Percentiles rank a stretch among this genome's conserved stretches.
Conservation (phyloP, 2,888 invertebrate genomes). For the Vesta saturnalis region DNA sequence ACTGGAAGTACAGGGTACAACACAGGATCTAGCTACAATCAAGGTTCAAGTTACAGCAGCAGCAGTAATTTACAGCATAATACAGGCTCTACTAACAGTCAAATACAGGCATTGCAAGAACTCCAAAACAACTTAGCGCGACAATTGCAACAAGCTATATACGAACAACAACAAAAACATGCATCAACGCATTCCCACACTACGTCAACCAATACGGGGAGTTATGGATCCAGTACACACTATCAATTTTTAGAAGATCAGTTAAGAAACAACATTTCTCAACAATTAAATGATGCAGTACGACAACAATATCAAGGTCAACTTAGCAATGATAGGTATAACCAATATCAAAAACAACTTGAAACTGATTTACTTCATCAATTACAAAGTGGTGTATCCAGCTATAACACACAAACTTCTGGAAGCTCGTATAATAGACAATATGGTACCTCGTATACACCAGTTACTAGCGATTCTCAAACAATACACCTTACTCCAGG, state of each 20-base stretch:
- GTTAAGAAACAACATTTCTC: conserved; percentile 54
- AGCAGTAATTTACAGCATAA: not conserved
- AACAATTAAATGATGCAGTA: conserved; percentile 54
- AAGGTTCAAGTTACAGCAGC: not conserved
- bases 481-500: conserved; percentile 29
- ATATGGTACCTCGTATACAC: not conserved
- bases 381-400: not conserved
- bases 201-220: conserved; percentile 16
- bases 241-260: conserved; percentile 53
- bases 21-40: not conserved
- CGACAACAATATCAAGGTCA: conserved; percentile 48
- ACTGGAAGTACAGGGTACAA: not conserved
- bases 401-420: not conserved
- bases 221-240: conserved; percentile 36
- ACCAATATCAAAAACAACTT: not conserved
- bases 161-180: conserved; percentile 35
- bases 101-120: conserved; percentile 11
- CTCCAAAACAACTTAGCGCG: conserved; percentile 54
- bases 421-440: not conserved
- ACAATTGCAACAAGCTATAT: conserved; percentile 51
- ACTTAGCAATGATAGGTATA: not conserved
- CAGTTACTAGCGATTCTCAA: not conserved
- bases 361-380: conserved; percentile 5
- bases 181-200: conserved; percentile 15
- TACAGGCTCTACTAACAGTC: not conserved